A percentile compares a stretch with the other conserved stretches of the same genome.
phyloP scores from a whole-genome alignment of 2,113 vertebrate genomes.

The Archilochus colubris region DNA sequence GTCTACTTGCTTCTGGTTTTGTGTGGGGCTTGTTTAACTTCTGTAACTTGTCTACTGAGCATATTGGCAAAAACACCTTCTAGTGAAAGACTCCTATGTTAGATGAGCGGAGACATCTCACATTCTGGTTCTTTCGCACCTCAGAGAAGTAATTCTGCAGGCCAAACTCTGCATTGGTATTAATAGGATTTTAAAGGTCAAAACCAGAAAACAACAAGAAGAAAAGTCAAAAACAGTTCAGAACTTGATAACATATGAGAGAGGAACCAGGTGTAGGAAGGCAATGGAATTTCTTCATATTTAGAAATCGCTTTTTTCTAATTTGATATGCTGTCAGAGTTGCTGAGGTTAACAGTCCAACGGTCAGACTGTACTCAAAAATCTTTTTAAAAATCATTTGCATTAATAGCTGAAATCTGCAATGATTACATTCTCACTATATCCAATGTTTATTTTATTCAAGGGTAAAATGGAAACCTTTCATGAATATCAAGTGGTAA shows the following conservation, averaged over 20 bases:
- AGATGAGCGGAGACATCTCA: background rate
- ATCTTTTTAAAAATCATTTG: slow-evolving; percentile 23
- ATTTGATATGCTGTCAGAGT: background rate
- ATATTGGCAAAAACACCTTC: background rate
- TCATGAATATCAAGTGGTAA: slow-evolving; percentile 22
- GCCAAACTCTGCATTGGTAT: background rate
- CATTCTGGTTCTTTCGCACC: background rate
- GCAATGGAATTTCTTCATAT: background rate
- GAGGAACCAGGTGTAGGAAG: background rate
- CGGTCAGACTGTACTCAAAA: slow-evolving; percentile 19
- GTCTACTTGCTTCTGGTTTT: background rate
- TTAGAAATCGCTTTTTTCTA: slow-evolving; percentile 9
- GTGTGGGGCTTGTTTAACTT: background rate
- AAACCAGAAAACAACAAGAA: background rate
- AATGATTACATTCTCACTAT: slow-evolving; percentile 15
- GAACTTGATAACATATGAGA: background rate
- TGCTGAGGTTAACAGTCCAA: slow-evolving; percentile 30
- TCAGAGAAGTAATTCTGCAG: background rate
- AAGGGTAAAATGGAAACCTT: slow-evolving; percentile 24
- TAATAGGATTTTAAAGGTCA: background rate
- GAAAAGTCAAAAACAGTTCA: background rate
- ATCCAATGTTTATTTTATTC: slow-evolving; percentile 40
- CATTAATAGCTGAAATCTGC: slow-evolving; percentile 40
- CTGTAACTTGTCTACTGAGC: background rate
- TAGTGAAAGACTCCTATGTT: background rate